These are phyloP conservation scores for Heliconius congener DNA, from an alignment of 1,140 invertebrate genomes.

Conservation along the genomic window DNA sequence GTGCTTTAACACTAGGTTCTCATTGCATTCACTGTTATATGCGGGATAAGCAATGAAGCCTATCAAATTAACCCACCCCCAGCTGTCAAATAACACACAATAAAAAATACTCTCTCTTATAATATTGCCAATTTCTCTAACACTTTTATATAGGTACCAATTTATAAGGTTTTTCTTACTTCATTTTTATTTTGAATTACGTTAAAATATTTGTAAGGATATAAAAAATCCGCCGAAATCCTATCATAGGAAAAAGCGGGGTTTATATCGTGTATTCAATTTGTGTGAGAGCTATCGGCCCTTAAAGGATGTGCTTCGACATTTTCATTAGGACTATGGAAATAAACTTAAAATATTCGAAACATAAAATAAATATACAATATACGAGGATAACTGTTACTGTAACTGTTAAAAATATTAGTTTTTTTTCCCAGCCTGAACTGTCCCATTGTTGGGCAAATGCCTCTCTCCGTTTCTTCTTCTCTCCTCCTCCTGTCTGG, in stretches of 20 bases:
- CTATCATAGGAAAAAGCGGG: conserved; percentile 68
- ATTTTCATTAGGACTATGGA: conserved; percentile 1
- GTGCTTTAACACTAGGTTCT: too few species aligned
- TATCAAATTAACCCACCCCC: too few species aligned
- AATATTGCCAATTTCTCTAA: too few species aligned
- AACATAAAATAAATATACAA: background rate
- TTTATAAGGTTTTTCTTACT: background rate
- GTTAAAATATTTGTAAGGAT: conserved; percentile 9
- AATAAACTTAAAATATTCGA: conserved; percentile 2
- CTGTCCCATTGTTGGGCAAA: too few species aligned
- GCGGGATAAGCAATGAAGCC: too few species aligned
- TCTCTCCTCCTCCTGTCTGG: too few species aligned
- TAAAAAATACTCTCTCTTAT: too few species aligned
- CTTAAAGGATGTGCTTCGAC: conserved; percentile 11
- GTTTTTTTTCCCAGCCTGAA: too few species aligned
- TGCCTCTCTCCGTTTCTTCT: too few species aligned
- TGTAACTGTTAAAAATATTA: too few species aligned
- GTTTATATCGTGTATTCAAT: conserved; percentile 77
- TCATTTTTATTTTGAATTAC: conserved; percentile 1
- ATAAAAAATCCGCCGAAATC: conserved; percentile 58
- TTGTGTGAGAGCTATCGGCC: conserved; percentile 64
- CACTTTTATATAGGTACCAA: background rate
- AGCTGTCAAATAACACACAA: too few species aligned
- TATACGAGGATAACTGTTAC: background rate
- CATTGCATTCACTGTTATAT: too few species aligned